Conservation (phyloP, 2,113 vertebrate species). For the Rhombomys opimus region DNA sequence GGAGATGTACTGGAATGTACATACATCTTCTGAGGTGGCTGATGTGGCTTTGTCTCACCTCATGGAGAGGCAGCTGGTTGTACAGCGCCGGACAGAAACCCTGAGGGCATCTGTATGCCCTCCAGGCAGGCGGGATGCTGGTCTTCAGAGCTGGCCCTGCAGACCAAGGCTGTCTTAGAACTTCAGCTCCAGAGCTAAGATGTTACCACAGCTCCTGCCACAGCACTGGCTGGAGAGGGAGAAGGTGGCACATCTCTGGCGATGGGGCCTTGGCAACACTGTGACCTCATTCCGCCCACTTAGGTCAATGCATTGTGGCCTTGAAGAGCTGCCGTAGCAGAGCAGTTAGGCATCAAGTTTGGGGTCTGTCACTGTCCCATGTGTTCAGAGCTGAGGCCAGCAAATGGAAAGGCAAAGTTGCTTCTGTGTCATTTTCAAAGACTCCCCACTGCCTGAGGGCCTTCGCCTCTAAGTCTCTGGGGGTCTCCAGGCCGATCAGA, state of each 20-base stretch:
- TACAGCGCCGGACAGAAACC: background rate
- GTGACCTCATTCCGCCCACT: background rate
- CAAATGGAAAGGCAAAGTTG: too few species aligned
- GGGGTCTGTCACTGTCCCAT: background rate
- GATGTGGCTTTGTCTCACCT: rapidly evolving
- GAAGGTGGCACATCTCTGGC: background rate
- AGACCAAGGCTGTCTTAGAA: background rate
- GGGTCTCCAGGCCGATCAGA: background rate
- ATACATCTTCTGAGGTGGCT: background rate
- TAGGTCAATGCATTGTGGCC: background rate
- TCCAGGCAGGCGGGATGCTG: background rate
- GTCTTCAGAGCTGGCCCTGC: background rate
- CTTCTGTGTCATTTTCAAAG: background rate
- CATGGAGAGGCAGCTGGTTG: background rate
- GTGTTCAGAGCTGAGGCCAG: background rate
- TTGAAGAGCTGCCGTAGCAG: background rate
- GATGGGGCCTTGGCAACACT: background rate
- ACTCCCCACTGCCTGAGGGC: background rate
- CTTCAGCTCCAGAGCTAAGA: background rate
- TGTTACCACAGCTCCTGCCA: background rate
- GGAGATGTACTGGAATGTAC: rapidly evolving
- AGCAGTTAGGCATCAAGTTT: background rate
- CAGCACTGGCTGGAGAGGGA: background rate
- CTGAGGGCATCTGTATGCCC: background rate
- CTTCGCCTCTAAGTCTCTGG: background rate